phyloP scores from a whole-genome alignment of 2,113 vertebrate genomes.

The Pseudopipra pipra region DNA sequence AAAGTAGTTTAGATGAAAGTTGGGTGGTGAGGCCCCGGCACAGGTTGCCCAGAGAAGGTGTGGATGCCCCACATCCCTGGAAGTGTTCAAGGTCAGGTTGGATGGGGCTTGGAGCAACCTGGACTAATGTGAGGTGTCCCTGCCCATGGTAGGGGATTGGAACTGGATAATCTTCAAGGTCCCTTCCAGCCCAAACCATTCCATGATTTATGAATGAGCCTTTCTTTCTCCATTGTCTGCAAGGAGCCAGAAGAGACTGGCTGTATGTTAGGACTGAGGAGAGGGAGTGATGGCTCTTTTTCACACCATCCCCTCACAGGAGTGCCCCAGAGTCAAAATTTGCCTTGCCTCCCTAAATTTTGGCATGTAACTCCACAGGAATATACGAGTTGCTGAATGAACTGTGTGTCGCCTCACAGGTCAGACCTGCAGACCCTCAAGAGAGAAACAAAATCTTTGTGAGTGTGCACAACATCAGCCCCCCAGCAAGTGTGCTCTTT shows the following conservation, averaged over 20 bases:
- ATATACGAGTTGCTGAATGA: not conserved
- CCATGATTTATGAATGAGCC: not conserved
- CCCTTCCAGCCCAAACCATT: not conserved
- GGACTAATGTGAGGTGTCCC: not conserved
- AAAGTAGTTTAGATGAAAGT: not conserved
- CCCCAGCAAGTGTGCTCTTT: not conserved
- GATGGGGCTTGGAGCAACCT: not conserved
- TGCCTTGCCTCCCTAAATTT: not conserved
- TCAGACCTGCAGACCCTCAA: not conserved
- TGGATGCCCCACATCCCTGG: not conserved
- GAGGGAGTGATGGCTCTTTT: not conserved
- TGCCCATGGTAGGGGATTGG: not conserved
- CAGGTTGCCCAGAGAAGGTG: not conserved
- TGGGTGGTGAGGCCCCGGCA: not conserved
- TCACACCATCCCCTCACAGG: not conserved
- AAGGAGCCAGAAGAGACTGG: not conserved
- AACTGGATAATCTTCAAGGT: not conserved
- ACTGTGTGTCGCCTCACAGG: rapidly evolving
- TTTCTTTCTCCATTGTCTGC: not conserved
- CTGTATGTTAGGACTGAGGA: not conserved
- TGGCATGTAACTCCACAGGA: not conserved
- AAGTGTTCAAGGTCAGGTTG: not conserved
- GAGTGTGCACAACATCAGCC: not conserved
- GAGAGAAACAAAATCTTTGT: not conserved
- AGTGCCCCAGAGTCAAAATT: not conserved